Conservation (phyloP, 2,797 vertebrate genomes). For the Girardinus metallicus region DNA sequence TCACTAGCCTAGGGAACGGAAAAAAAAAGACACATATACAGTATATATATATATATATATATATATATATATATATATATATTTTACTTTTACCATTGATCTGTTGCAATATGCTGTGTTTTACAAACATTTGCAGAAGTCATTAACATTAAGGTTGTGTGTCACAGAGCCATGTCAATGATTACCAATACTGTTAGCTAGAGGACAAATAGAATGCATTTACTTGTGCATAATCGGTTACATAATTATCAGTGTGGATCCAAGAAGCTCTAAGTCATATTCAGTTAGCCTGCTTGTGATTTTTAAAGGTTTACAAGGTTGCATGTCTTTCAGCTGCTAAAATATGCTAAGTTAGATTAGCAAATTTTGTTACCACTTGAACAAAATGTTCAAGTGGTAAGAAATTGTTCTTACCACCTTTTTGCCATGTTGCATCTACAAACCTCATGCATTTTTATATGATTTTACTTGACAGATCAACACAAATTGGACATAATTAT, state of each 20-base stretch:
- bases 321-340: not conserved
- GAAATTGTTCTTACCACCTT: too few species aligned
- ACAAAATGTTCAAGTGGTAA: too few species aligned
- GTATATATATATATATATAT: too few species aligned
- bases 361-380: not conserved
- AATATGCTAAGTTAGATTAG: not conserved
- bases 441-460: not conserved
- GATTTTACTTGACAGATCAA: not conserved
- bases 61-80: too few species aligned
- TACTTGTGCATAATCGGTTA: not conserved
- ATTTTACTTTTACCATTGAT: not conserved
- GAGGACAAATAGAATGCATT: not conserved
- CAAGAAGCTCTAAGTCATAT: not conserved
- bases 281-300: not conserved
- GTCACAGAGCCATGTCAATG: not conserved
- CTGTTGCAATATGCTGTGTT: not conserved
- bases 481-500: not conserved
- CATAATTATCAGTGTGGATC: not conserved
- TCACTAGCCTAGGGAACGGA: slow-evolving; percentile 18
- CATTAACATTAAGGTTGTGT: not conserved
- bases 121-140: not conserved
- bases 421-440: not conserved
- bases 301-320: not conserved
- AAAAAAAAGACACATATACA: too few species aligned
- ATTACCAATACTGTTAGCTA: not conserved